Base-by-base conservation (phyloP, 2,113 vertebrate genomes). In the Arenaria interpres region DNA sequence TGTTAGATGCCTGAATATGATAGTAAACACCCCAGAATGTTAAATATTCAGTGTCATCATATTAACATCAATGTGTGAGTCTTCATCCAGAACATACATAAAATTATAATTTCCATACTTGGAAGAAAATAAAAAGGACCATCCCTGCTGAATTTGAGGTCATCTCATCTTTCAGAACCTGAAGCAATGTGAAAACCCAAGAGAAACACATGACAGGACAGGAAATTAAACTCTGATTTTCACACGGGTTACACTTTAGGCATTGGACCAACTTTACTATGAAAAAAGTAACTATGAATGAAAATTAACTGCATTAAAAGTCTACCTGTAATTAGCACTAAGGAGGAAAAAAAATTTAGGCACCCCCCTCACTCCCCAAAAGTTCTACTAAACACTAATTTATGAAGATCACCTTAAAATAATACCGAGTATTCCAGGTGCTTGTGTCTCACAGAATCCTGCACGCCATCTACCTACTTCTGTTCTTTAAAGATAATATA, bases 401-500 rank as follows among this genome's bases (percentile, higher is more conserved):
- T 60, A 76, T 3, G 50, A 92, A 51, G 76, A 69, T 35, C 17
- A 25, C 24, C 48, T 46, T 46, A 89, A 90, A 82, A 76, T 84
- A 43, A 39, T 72, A 37, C 39, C 88, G 80, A 87, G 51, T 78
- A n/a, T 33, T 43, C 37, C 1, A 12, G 8, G n/a, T 45, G 63
- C 57, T 12, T 64, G 10, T 64, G 57, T 37, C 67, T 86, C 84
- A 20, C 57, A 81, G 45, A 94, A 80, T 56, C 83, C 45, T 73
- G 35, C 24, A 45, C 1, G 0, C 41, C 67, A 72, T 27, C 19
- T 88, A 37, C 50, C 18, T 53, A 43, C 35, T 77, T 81, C 66
- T 94, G 46, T 88, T 94, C 85, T 80, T 97, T 89, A 92, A 85
- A 93, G 85, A 94, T 66, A 93, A 94, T 84, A 54, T 22, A 80